Conservation (phyloP, 2,113 vertebrate genomes). For the Salvelinus sp. region DNA sequence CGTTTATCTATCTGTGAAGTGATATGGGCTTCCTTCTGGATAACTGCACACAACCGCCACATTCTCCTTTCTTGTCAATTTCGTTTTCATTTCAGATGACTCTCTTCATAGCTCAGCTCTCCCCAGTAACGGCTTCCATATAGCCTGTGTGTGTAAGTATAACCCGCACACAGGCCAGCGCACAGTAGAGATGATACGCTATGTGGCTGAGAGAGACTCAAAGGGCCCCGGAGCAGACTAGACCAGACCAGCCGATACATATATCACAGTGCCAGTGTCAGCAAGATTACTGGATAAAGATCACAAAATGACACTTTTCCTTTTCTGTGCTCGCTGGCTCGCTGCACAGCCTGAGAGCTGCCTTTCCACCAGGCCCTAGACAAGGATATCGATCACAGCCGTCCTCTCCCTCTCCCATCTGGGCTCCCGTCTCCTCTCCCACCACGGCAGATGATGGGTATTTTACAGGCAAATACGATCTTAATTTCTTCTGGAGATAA, state of each 20-base stretch:
- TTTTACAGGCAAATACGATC: background rate
- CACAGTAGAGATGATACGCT: constrained; percentile 49
- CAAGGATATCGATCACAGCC: constrained; percentile 81
- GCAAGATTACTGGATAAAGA: constrained; percentile 97
- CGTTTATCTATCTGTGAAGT: background rate
- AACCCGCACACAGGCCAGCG: constrained; percentile 13
- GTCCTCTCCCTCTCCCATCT: background rate
- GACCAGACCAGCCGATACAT: constrained; percentile 70
- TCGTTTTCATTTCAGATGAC: background rate
- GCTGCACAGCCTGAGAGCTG: constrained; percentile 86
- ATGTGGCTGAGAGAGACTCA: constrained; percentile 37
- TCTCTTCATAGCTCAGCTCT: background rate
- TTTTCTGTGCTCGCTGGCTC: constrained; percentile 84
- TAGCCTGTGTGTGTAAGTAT: background rate
- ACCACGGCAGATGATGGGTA: background rate
- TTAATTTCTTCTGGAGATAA: too few relatives aligned
- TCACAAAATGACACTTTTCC: constrained; percentile 98
- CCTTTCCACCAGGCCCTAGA: constrained; percentile 77
- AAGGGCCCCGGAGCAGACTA: constrained; percentile 78
- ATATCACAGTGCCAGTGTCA: constrained; percentile 88
- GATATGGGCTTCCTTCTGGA: background rate
- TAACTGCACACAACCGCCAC: background rate
- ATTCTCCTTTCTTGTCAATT: background rate
- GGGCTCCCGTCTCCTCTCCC: background rate
- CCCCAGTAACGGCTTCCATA: background rate